These are phyloP conservation scores for Mohoua ochrocephala DNA, from an alignment of 2,113 vertebrate species.

Conservation along the genomic window DNA sequence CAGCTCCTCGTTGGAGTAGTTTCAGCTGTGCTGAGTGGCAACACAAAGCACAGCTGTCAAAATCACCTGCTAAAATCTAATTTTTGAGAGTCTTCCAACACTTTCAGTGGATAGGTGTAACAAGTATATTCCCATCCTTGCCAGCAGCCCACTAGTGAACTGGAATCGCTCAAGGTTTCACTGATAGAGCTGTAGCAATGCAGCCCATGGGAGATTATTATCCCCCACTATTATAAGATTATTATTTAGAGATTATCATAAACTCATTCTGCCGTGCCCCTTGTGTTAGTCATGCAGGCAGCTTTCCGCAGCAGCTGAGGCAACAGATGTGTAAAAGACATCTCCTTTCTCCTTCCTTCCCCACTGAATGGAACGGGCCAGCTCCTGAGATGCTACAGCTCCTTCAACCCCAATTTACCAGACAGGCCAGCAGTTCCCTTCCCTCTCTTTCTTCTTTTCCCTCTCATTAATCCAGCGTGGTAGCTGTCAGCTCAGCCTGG, in stretches of 20 bases:
- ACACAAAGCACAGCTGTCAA: background rate
- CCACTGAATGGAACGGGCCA: background rate
- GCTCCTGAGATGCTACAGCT: background rate
- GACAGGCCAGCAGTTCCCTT: background rate
- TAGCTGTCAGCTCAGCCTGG: background rate
- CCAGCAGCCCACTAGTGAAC: background rate
- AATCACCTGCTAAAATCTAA: background rate
- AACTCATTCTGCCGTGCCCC: background rate
- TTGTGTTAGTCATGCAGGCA: background rate
- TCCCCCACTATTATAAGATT: background rate
- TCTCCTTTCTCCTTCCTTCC: background rate
- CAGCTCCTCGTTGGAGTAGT: background rate
- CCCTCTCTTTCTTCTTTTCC: background rate
- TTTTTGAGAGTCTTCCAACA: background rate
- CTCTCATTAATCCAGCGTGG: background rate
- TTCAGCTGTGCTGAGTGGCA: background rate
- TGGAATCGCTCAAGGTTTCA: background rate
- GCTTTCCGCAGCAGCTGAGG: background rate
- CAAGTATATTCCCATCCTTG: background rate
- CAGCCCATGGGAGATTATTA: background rate
- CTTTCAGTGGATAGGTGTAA: background rate
- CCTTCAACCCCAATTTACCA: background rate
- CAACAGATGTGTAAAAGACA: accelerated
- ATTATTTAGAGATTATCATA: background rate
- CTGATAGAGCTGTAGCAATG: background rate